Base-by-base conservation (phyloP, 2,797 vertebrate species). In the Benthosema pterotum region DNA sequence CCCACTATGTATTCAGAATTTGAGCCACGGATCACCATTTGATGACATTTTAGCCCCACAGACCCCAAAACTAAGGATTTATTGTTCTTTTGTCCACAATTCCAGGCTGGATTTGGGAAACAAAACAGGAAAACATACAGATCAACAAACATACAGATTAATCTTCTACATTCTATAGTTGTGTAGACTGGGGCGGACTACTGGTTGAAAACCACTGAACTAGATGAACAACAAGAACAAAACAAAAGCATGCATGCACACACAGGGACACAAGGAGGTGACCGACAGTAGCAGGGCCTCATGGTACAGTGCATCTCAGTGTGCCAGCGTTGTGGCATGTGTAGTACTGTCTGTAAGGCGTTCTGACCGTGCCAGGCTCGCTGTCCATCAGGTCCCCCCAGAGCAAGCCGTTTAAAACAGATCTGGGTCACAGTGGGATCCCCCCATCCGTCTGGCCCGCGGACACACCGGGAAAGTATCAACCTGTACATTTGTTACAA, bases 351-450 rank as follows among this genome's bases (percentile, higher is more conserved):
- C 1, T 38, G 32, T 38, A 38, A 38, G 32, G 60, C 62, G 73
- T 65, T 66, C 65, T 69, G 62, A 51, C 67, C 7, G 2, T 47
- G 69, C 72, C 66, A n/a, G 66, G 74, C 54, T 82, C 77, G 32
- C 75, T 76, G 82, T 82, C 81, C 79, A 2, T 79, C 78, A 75
- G 77, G 72, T 68, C 72, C 67, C 32, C 83, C 79, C 68, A 57
- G 73, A 83, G 83, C 14, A 63, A 82, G 68, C 16, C 68, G 50
- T 87, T 88, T 86, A 82, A 84, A 80, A 85, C 84, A 84, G 85
- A 90, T 86, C 84, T 87, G 72, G 87, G 88, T 87, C 84, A 87
- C 82, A 87, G 77, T 83, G 74, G 81, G 82, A 79, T 80, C 78
- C 78, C 79, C 54, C 59, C 28, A 8, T 78, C 77, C 43, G 68